phyloP scores from a whole-genome alignment of 37 sponge, comb jelly and placozoan genomes.

The Ianthella basta region DNA sequence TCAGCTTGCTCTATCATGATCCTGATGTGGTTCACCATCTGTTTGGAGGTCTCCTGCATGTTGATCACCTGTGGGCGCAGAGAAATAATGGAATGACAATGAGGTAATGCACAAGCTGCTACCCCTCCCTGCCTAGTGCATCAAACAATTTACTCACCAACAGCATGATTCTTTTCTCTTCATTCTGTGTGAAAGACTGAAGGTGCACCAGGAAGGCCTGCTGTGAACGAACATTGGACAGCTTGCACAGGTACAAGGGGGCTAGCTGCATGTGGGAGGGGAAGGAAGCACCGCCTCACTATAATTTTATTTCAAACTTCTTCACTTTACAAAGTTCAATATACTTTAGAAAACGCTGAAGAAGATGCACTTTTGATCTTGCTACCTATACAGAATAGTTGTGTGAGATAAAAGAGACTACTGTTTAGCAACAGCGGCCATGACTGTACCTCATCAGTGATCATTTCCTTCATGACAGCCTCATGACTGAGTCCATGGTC shows the following conservation, averaged over 20 bases:
- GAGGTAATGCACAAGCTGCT: too few species aligned
- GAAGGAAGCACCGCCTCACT: too few species aligned
- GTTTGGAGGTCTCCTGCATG: constrained; percentile 56
- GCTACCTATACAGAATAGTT: too few species aligned
- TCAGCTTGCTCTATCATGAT: constrained; percentile 86
- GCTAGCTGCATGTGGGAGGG: too few species aligned
- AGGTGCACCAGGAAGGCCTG: constrained; percentile 44
- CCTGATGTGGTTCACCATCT: constrained; percentile 82
- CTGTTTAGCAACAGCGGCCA: too few species aligned
- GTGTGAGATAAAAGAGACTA: too few species aligned
- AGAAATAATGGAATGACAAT: too few species aligned
- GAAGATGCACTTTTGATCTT: too few species aligned
- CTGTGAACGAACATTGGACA: constrained; percentile 58
- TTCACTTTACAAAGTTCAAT: too few species aligned
- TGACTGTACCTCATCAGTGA: background rate
- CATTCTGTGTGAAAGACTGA: constrained; percentile 21
- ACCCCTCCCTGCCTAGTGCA: too few species aligned
- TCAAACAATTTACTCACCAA: background rate
- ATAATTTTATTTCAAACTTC: too few species aligned
- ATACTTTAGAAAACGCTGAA: too few species aligned
- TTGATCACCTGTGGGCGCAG: background rate
- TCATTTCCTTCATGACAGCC: background rate
- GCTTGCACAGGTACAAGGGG: constrained; percentile 41
- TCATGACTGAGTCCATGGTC: background rate
- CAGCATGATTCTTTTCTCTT: background rate